phyloP scores from a whole-genome alignment of 2,888 invertebrate genomes.

The Brenthis daphne region DNA sequence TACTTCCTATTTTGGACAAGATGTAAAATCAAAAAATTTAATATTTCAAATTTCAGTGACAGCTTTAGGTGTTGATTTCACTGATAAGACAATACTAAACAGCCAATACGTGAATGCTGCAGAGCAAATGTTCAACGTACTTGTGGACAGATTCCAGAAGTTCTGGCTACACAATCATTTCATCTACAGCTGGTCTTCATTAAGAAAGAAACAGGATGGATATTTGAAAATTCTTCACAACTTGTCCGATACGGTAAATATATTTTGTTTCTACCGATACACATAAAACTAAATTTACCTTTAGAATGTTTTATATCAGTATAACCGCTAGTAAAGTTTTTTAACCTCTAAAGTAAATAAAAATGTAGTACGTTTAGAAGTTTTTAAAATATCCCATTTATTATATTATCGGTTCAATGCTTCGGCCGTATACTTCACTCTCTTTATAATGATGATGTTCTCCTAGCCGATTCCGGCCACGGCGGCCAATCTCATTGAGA shows the following conservation, averaged over 20 bases:
- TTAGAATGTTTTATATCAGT: too few species aligned
- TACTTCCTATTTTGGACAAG: too few species aligned
- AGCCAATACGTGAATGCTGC: constrained; percentile 60
- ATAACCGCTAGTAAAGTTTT: too few species aligned
- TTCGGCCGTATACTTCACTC: too few species aligned
- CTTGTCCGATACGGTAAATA: constrained; percentile 59
- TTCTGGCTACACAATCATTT: constrained; percentile 59
- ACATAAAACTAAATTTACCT: too few species aligned
- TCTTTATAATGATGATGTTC: too few species aligned
- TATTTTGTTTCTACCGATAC: not conserved
- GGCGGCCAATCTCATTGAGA: too few species aligned
- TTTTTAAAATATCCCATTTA: too few species aligned
- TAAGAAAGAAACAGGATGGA: constrained; percentile 60
- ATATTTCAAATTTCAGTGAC: constrained; percentile 54
- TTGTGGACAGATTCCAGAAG: constrained; percentile 64
- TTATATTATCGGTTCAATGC: too few species aligned
- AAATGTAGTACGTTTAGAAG: too few species aligned
- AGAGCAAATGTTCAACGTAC: constrained; percentile 56
- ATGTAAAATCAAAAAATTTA: constrained; percentile 24
- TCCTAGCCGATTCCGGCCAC: too few species aligned
- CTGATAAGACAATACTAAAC: constrained; percentile 56
- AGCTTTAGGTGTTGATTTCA: constrained; percentile 62
- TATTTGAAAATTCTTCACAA: constrained; percentile 60
- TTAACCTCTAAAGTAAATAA: too few species aligned
- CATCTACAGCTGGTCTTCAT: constrained; percentile 54